Evolutionary conservation across 2,113 vertebrate genomes (phyloP).

Genomic region (Ophthalmotilapia sp.): DNA sequence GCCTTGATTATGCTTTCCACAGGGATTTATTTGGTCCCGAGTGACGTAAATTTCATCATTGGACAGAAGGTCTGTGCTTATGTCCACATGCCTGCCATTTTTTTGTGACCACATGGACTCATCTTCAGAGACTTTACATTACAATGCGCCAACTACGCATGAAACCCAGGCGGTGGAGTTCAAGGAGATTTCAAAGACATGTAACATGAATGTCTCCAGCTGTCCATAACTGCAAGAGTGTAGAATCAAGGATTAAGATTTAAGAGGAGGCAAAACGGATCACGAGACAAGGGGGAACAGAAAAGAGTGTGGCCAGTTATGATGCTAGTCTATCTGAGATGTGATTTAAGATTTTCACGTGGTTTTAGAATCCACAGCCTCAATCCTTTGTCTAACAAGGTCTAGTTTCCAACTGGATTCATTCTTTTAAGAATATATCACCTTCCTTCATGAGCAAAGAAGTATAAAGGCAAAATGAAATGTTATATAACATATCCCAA

Average conservation of each 20-base stretch:
- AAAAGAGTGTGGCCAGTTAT: neutral
- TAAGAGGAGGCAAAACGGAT: neutral
- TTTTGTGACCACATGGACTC: neutral
- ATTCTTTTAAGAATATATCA: neutral
- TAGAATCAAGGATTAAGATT: neutral
- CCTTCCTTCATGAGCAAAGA: neutral
- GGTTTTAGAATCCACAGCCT: neutral
- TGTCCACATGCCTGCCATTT: neutral
- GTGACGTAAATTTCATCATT: neutral
- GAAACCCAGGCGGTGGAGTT: neutral
- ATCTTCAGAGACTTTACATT: neutral
- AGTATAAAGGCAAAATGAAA: neutral
- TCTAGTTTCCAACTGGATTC: neutral
- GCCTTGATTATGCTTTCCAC: neutral
- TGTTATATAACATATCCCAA: neutral
- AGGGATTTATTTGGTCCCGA: neutral
- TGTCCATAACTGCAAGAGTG: neutral
- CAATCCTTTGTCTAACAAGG: neutral
- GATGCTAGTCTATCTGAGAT: neutral
- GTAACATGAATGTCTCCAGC: neutral
- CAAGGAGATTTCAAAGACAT: neutral
- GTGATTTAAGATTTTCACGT: neutral
- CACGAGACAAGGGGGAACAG: neutral
- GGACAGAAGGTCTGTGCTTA: neutral
- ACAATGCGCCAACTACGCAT: neutral